These are phyloP conservation scores for Pelecanus crispus DNA, from an alignment of 2,113 vertebrate species.

Conservation along the genomic window DNA sequence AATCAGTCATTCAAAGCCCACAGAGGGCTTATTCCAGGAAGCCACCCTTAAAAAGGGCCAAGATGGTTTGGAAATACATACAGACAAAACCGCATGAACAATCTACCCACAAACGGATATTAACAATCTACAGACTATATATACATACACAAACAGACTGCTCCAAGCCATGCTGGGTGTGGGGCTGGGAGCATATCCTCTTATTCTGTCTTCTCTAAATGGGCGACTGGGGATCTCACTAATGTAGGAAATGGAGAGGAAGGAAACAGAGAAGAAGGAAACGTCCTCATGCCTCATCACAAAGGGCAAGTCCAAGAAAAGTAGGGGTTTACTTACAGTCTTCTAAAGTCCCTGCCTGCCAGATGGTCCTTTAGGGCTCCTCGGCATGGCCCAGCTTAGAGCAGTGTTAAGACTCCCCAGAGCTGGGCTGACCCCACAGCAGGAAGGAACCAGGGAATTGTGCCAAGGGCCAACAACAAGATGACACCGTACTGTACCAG, in stretches of 20 bases:
- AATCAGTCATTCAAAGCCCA: not conserved
- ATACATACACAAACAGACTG: not conserved
- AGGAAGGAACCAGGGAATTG: not conserved
- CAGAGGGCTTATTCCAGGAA: not conserved
- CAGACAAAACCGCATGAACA: not conserved
- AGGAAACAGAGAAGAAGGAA: constrained; percentile 1
- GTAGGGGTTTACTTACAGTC: not conserved
- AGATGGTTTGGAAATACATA: not conserved
- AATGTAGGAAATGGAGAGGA: accelerated
- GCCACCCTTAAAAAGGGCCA: not conserved
- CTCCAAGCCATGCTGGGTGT: not conserved
- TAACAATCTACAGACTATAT: not conserved
- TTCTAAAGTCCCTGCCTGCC: not conserved
- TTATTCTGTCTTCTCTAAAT: not conserved
- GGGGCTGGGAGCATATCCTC: not conserved
- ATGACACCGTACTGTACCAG: not conserved
- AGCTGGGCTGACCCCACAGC: not conserved
- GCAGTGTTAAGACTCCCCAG: not conserved
- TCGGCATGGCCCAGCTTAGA: not conserved
- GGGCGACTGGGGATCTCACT: accelerated
- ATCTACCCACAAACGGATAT: not conserved
- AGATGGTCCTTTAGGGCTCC: not conserved
- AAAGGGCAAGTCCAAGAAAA: not conserved
- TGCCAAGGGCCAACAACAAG: not conserved
- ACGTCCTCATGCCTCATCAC: not conserved